Conservation (phyloP, 2,113 vertebrate species). For the Boleophthalmus pectinirostris region DNA sequence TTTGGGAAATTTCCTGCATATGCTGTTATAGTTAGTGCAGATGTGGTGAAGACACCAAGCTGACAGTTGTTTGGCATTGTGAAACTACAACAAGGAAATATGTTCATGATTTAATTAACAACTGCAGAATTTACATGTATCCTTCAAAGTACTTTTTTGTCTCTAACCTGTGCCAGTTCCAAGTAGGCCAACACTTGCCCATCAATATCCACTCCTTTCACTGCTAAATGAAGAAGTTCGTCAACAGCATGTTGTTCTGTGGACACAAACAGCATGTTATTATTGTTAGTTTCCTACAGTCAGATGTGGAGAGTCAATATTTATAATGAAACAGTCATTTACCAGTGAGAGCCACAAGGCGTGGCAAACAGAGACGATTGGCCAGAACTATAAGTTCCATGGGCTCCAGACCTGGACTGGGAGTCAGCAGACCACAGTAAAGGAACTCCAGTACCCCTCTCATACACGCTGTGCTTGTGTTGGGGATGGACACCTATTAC, state of each 20-base stretch:
- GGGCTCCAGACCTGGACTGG: slow-evolving; percentile 78
- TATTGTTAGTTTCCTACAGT: slow-evolving; percentile 6
- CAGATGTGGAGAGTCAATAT: background rate
- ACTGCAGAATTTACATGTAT: background rate
- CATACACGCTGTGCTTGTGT: slow-evolving; percentile 83
- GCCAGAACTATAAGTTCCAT: slow-evolving; percentile 85
- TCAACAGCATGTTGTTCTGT: slow-evolving; percentile 87
- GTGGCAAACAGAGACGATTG: slow-evolving; percentile 88
- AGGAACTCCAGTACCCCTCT: slow-evolving; percentile 86
- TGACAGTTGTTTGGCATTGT: slow-evolving; percentile 85
- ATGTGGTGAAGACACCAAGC: slow-evolving; percentile 91
- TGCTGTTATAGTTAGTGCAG: slow-evolving; percentile 91
- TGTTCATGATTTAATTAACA: background rate
- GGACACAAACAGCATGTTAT: slow-evolving; percentile 35
- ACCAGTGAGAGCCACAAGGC: slow-evolving; percentile 87
- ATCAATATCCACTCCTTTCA: slow-evolving; percentile 84
- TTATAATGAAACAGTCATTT: slow-evolving; percentile 17
- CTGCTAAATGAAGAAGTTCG: slow-evolving; percentile 79
- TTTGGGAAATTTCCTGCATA: slow-evolving; percentile 89
- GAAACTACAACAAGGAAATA: slow-evolving; percentile 74
- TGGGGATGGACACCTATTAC: slow-evolving; percentile 83
- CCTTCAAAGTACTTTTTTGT: background rate
- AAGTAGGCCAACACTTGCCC: slow-evolving; percentile 87
- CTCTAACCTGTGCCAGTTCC: slow-evolving; percentile 85
- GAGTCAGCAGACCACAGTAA: slow-evolving; percentile 83